Conservation (phyloP, 2,113 vertebrate species). For the cat (Felis catus) region F.catus_Fca126_mat1.0 CM031411.1:89374501-89375000, state of each 20-base stretch:
- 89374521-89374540: neutral
- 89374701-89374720: neutral
- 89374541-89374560: neutral
- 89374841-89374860: neutral
- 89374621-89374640: neutral
- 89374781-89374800: neutral
- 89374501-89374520: neutral
- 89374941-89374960: neutral
- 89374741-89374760: neutral
- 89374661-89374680: neutral
- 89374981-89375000: neutral
- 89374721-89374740: neutral
- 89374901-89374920: neutral
- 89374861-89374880: neutral
- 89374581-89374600: neutral
- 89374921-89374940: neutral
- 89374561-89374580: accelerated
- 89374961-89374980: neutral
- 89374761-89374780: neutral
- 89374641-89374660: neutral
- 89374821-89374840: neutral
- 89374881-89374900: neutral
- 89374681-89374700: neutral
- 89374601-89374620: neutral
- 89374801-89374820: neutral